A percentile compares a stretch with the other conserved stretches of the same genome.
Conservation (phyloP, 2,797 vertebrate species). For the Sebastes glaucus region DNA sequence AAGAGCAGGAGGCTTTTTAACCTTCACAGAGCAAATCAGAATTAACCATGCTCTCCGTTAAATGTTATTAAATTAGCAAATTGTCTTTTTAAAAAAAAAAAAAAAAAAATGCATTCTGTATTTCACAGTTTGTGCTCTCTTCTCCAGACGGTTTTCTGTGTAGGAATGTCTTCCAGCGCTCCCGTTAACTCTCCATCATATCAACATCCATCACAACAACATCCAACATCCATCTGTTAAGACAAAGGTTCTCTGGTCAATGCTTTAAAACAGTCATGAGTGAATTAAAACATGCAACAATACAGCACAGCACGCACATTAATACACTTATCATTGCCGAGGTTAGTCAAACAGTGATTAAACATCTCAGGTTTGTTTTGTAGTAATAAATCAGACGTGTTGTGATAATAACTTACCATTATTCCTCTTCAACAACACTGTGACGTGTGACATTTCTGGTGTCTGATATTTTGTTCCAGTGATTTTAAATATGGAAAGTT, state of each 20-base stretch:
- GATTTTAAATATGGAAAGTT: constrained; percentile 42
- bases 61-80: not conserved
- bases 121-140: not conserved
- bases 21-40: not conserved
- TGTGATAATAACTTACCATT: constrained; percentile 53
- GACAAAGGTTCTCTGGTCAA: constrained; percentile 20
- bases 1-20: not conserved
- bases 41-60: no score
- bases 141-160: not conserved
- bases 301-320: constrained; percentile 43
- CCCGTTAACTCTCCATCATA: constrained; percentile 38
- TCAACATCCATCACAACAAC: constrained; percentile 60
- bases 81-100: no score
- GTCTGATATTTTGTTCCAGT: constrained; percentile 1
- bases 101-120: no score
- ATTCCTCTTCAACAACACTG: not conserved
- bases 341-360: constrained; percentile 14
- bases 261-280: constrained; percentile 32
- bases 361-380: not conserved
- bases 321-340: constrained; percentile 11
- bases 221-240: constrained; percentile 45
- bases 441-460: not conserved
- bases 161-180: constrained; percentile 43
- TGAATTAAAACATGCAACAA: constrained; percentile 52
- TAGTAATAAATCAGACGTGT: not conserved